phyloP scores from a whole-genome alignment of 2,888 invertebrate species.

The Lucinisca nassula region DNA sequence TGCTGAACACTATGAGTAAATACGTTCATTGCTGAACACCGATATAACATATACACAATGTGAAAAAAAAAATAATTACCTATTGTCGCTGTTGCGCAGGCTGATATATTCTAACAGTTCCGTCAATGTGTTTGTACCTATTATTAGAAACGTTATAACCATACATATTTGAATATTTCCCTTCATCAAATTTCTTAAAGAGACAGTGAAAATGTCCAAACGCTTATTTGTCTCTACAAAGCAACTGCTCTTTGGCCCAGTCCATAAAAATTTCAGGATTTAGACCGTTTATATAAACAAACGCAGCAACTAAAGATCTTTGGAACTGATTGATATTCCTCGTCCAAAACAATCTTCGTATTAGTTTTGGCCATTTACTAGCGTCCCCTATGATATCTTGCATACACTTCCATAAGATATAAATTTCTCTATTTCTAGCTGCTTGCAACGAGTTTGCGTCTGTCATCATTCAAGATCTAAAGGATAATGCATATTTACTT shows the following conservation, averaged over 20 bases:
- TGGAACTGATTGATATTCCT: background rate
- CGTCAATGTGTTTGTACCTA: background rate
- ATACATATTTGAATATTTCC: background rate
- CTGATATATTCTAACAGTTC: background rate
- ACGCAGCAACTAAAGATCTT: background rate
- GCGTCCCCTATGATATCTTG: background rate
- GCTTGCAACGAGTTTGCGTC: no score
- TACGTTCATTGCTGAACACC: no score
- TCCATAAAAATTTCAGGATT: background rate
- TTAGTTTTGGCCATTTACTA: background rate
- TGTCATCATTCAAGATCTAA: no score
- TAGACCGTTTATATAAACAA: background rate
- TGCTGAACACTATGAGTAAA: no score
- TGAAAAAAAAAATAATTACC: no score
- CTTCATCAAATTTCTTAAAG: background rate
- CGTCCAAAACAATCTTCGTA: background rate
- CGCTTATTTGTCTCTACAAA: background rate
- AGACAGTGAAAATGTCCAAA: background rate
- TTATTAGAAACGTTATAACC: background rate
- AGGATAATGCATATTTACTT: no score
- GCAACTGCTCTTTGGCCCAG: background rate
- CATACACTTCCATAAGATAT: background rate
- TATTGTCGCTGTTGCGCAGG: background rate
- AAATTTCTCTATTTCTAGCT: background rate
- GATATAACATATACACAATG: no score